Conservation (phyloP, 2,888 invertebrate genomes). For the Agriopis leucophaearia region DNA sequence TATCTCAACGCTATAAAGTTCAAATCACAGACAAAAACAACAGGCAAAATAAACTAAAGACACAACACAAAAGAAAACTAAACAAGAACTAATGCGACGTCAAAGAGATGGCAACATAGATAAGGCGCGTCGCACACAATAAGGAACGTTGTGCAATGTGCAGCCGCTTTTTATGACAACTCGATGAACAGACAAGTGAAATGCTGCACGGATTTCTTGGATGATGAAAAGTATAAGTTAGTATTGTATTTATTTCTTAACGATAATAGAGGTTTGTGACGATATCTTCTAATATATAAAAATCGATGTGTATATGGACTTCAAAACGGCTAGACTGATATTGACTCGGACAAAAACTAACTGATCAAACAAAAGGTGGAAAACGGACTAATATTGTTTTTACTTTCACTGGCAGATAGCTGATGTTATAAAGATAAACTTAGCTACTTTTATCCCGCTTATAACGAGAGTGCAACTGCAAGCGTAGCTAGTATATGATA, state of each 20-base stretch:
- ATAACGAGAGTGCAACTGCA: no score
- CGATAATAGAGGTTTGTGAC: no score
- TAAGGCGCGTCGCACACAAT: constrained; percentile 42
- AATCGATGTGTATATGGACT: no score
- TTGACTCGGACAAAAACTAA: no score
- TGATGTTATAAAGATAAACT: no score
- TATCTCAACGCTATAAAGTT: not conserved
- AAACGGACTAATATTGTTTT: no score
- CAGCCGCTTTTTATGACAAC: constrained; percentile 27
- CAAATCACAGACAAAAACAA: not conserved
- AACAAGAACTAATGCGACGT: constrained; percentile 35
- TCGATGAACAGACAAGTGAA: constrained; percentile 18
- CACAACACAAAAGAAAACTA: constrained; percentile 33
- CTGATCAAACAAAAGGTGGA: no score
- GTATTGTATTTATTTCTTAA: not conserved
- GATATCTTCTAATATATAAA: no score
- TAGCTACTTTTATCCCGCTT: no score
- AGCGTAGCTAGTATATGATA: no score
- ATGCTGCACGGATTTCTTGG: not conserved
- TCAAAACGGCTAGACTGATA: no score
- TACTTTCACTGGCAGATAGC: no score
- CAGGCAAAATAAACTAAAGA: constrained; percentile 7
- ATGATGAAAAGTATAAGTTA: not conserved
- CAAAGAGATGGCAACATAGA: constrained; percentile 36
- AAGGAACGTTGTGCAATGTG: constrained; percentile 25